Percentiles rank a stretch among this genome's conserved stretches.
Conservation (phyloP, 2,888 invertebrate genomes). For the Nysson spinosus region DNA sequence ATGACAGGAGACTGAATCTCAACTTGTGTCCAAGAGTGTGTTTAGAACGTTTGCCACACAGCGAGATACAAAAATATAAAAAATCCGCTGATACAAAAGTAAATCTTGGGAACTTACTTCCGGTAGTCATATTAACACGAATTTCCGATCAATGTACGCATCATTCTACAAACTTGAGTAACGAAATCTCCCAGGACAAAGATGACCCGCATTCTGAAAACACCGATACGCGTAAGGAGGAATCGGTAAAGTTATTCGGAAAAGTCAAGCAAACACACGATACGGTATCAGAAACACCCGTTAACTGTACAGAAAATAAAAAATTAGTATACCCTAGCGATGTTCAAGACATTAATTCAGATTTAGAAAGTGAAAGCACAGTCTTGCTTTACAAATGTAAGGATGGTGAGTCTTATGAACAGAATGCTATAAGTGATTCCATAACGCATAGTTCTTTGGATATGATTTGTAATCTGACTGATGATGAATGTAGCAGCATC, state of each 20-base stretch:
- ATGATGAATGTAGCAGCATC: too few species aligned
- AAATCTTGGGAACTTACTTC: background rate
- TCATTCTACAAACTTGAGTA: too few species aligned
- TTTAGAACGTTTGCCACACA: background rate
- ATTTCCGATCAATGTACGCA: background rate
- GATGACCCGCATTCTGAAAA: too few species aligned
- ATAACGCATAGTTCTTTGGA: background rate
- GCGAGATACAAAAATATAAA: background rate
- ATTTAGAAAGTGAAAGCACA: slow-evolving; percentile 55
- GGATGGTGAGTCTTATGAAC: background rate
- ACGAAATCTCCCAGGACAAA: too few species aligned
- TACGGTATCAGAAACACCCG: too few species aligned
- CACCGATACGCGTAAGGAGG: too few species aligned
- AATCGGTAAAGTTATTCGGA: too few species aligned
- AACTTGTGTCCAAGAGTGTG: background rate
- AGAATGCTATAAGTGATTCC: background rate
- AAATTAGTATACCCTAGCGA: background rate
- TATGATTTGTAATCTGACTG: background rate
- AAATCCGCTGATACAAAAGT: background rate
- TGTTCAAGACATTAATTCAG: background rate
- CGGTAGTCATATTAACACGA: slow-evolving; percentile 1
- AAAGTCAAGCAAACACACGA: too few species aligned
- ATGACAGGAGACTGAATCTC: background rate
- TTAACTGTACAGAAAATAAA: background rate
- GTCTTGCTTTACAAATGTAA: slow-evolving; percentile 51